Base-by-base conservation (phyloP, 2,888 invertebrate genomes). In the Acanthosoma haemorrhoidale region DNA sequence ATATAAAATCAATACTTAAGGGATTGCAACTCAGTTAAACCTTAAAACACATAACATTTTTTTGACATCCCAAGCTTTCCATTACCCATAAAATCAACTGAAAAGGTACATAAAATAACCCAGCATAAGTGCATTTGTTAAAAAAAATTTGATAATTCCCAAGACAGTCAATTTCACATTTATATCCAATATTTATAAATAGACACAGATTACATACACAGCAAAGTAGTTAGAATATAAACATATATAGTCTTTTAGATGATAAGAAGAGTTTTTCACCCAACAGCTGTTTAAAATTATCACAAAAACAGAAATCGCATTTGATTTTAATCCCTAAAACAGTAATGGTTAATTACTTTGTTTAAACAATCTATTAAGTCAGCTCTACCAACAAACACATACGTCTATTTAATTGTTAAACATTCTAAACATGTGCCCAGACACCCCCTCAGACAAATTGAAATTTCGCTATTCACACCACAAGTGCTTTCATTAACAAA, bases 401-500 rank as follows among this genome's bases (percentile, higher is more conserved):
- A 36, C 13, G 13, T 64, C 31, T 64, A 21, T 39, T 64, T 31
- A 16, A 15, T 4, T n/a, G 41, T 36, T 21, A 51, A 1, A 25
- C n/a, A 25, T 51, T 51, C 51, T 51, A 51, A 29, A 51, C 29
- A 25, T 5, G 13, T 34, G 29, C 38, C 64, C 38, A 38, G 21
- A 61, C 34, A 64, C 39, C 41, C 64, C 64, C 64, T 64, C 41
- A 25, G n/a, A 41, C 31, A 21, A 63, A 25, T 61, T 36, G 34
- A 9, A 16, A 41, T 38, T 64, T 61, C 29, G 41, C 64, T 64
- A 64, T 41, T 64, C 29, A 64, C 64, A 64, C 64, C 64, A 64
- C 64, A 64, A 64, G 64, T 64, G 64, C 64, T 64, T 64, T 64
- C 13, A 64, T 38, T 64, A 64, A 64, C 64, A 41, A n/a, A 64